These are phyloP conservation scores for Tenrec ecaudatus DNA, from an alignment of 2,113 vertebrate genomes.

Conservation along the genomic window DNA sequence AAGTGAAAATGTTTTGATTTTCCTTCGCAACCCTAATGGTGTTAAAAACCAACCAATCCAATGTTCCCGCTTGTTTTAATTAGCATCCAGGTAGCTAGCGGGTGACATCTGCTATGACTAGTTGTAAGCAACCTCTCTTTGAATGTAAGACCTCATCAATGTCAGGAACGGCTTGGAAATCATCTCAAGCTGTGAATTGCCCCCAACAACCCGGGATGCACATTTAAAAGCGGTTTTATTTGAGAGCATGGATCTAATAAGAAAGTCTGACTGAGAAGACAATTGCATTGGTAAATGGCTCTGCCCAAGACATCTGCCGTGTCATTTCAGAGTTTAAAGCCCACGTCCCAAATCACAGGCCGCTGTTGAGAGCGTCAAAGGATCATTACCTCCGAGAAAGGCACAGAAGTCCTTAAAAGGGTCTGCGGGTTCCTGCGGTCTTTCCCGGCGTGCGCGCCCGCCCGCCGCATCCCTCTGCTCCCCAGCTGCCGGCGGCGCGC, in stretches of 20 bases:
- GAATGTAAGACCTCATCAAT: not conserved
- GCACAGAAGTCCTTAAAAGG: conserved; percentile 86
- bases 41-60: not conserved
- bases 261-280: conserved; percentile 81
- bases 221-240: conserved; percentile 82
- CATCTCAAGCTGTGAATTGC: conserved; percentile 70
- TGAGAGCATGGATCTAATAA: conserved; percentile 74
- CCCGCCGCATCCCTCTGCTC: conserved; percentile 85
- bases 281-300: conserved; percentile 83
- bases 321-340: conserved; percentile 77
- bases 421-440: conserved; percentile 75
- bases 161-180: conserved; percentile 30
- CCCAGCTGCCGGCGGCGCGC: conserved; percentile 92
- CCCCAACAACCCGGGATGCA: conserved; percentile 65
- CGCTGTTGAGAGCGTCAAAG: conserved; percentile 81
- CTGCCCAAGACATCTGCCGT: conserved; percentile 71
- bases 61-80: conserved; percentile 41
- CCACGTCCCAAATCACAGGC: conserved; percentile 74
- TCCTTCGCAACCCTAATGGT: not conserved
- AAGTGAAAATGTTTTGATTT: conserved; percentile 33
- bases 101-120: not conserved
- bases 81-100: not conserved
- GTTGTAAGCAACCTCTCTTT: not conserved
- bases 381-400: conserved; percentile 83
- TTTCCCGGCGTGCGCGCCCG: no score